phyloP scores from a whole-genome alignment of 2,888 invertebrate species.

The Pelosia muscerda region DNA sequence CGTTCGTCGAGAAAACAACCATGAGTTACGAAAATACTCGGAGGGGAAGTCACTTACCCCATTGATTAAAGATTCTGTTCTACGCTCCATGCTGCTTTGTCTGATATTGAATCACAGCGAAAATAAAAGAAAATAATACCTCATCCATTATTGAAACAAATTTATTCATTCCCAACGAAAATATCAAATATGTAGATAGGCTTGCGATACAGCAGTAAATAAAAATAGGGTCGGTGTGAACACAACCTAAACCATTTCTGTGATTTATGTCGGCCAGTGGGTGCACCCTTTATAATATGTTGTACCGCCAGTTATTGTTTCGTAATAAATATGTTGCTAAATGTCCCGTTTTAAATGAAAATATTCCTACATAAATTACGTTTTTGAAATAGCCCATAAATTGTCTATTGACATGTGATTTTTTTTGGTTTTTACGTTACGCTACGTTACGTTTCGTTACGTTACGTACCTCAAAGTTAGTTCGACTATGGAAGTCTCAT shows the following conservation, averaged over 20 bases:
- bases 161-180: constrained; percentile 41
- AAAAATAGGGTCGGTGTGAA: constrained; percentile 77
- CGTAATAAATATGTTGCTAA: constrained; percentile 22
- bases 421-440: background rate
- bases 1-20: no score
- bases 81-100: no score
- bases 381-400: background rate
- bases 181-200: constrained; percentile 69
- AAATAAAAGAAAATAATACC: constrained; percentile 13
- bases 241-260: constrained; percentile 69
- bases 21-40: no score
- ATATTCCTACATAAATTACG: constrained; percentile 8
- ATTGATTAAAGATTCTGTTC: no score
- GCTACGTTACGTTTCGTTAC: no score
- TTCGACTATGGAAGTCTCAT: no score
- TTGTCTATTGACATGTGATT: background rate
- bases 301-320: constrained; percentile 35
- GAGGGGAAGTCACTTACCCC: no score
- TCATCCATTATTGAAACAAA: constrained; percentile 32
- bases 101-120: background rate
- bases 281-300: constrained; percentile 53
- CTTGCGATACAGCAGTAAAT: constrained; percentile 62
- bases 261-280: constrained; percentile 68
- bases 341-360: constrained; percentile 2
- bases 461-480: no score